Percentiles rank a stretch among this genome's conserved stretches.
Conservation (phyloP, 2,797 vertebrate genomes). For the Ambastaia sidthimunki region DNA sequence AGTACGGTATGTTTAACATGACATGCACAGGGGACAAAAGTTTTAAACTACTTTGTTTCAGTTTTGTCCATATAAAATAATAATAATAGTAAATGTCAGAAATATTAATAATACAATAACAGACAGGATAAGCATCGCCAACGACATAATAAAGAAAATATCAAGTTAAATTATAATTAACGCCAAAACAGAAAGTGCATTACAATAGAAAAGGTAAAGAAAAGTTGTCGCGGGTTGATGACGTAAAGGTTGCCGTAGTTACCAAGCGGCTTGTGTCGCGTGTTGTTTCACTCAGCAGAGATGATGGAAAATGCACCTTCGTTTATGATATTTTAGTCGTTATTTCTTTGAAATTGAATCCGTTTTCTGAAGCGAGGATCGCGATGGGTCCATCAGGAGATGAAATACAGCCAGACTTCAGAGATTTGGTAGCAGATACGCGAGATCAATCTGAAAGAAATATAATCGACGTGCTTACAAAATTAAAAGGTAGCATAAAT, state of each 20-base stretch:
- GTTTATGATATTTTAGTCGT: not conserved
- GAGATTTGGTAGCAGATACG: constrained; percentile 26
- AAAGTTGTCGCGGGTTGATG: constrained; percentile 50
- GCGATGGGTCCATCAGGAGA: constrained; percentile 6
- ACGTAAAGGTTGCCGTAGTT: constrained; percentile 53
- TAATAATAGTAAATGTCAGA: not conserved
- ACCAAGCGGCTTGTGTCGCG: not conserved
- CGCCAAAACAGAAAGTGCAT: no score
- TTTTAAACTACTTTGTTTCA: no score
- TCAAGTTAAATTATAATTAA: not conserved
- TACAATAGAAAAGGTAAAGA: no score
- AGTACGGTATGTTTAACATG: not conserved
- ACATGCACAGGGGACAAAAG: no score
- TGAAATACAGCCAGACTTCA: constrained; percentile 12
- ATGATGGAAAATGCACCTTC: not conserved
- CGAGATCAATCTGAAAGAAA: constrained; percentile 31
- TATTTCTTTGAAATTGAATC: not conserved
- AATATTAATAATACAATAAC: not conserved
- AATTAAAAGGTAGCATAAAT: constrained; percentile 48
- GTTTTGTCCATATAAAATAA: not conserved
- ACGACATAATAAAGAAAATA: not conserved
- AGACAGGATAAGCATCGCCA: no score
- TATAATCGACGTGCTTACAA: constrained; percentile 41
- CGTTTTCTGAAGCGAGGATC: not conserved
- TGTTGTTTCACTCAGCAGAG: not conserved